phyloP scores from a whole-genome alignment of 2,113 vertebrate species.

The Psittacus erithacus region DNA sequence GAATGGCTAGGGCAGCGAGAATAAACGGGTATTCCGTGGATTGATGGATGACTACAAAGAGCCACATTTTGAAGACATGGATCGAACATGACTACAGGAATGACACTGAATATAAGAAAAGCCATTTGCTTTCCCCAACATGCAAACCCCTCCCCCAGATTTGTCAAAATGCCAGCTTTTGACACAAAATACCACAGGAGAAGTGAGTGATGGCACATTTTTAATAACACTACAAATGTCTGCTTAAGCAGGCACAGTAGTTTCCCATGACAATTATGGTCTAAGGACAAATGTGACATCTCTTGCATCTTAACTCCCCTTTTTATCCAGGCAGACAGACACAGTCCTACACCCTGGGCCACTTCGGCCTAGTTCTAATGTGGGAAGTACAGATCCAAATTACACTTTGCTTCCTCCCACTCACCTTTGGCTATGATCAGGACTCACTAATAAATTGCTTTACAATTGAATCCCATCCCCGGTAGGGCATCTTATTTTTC shows the following conservation, averaged over 20 bases:
- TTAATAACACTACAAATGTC: not conserved
- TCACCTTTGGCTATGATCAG: not conserved
- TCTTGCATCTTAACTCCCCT: not conserved
- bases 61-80: not conserved
- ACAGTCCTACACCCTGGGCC: not conserved
- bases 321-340: not conserved
- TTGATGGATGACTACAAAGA: not conserved
- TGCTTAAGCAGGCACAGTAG: not conserved
- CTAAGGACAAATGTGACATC: not conserved
- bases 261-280: not conserved
- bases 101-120: not conserved
- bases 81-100: not conserved
- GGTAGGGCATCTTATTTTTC: not conserved
- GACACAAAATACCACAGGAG: not conserved
- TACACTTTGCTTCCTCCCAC: not conserved
- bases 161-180: slow-evolving; percentile 1
- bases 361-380: not conserved
- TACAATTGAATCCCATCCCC: not conserved
- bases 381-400: not conserved
- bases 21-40: slow-evolving; percentile 14
- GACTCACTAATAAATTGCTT: not conserved
- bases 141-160: not conserved
- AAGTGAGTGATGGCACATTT: not conserved
- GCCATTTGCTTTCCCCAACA: not conserved
- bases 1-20: not conserved